Percentiles rank a stretch among this genome's conserved stretches.
Conservation (phyloP, 2,888 invertebrate species). For the Plagodis pulveraria region DNA sequence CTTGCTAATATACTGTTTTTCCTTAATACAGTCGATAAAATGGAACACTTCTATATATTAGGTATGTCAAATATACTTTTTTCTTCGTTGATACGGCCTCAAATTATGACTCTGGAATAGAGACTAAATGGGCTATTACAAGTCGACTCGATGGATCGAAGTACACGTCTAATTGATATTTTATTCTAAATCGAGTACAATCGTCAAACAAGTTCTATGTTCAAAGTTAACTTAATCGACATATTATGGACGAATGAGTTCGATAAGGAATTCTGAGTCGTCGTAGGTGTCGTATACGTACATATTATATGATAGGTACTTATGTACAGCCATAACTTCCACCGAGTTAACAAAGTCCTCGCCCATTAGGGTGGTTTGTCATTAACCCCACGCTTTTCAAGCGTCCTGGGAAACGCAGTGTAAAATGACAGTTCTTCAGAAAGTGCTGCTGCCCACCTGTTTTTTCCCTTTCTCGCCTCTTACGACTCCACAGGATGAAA, state of each 20-base stretch:
- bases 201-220: not conserved
- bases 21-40: not conserved
- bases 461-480: no score
- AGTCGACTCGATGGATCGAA: slow-evolving; percentile 14
- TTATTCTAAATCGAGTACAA: slow-evolving; percentile 9
- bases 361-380: no score
- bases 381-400: no score
- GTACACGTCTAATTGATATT: slow-evolving; percentile 22
- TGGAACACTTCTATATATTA: not conserved
- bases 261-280: slow-evolving; percentile 7
- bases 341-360: no score
- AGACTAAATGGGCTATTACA: slow-evolving; percentile 12
- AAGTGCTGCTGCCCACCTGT: no score
- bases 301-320: no score
- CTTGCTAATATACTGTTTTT: slow-evolving; percentile 15
- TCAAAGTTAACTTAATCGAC: slow-evolving; percentile 11
- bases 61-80: not conserved
- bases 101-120: slow-evolving; percentile 4
- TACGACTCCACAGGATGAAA: no score
- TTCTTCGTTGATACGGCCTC: slow-evolving; percentile 2
- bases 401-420: no score
- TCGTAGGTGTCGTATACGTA: slow-evolving; percentile 1
- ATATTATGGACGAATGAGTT: slow-evolving; percentile 11
- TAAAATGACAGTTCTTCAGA: no score
- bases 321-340: no score